phyloP scores from a whole-genome alignment of 2,797 vertebrate genomes.

The Micropoecilia bifurca region DNA sequence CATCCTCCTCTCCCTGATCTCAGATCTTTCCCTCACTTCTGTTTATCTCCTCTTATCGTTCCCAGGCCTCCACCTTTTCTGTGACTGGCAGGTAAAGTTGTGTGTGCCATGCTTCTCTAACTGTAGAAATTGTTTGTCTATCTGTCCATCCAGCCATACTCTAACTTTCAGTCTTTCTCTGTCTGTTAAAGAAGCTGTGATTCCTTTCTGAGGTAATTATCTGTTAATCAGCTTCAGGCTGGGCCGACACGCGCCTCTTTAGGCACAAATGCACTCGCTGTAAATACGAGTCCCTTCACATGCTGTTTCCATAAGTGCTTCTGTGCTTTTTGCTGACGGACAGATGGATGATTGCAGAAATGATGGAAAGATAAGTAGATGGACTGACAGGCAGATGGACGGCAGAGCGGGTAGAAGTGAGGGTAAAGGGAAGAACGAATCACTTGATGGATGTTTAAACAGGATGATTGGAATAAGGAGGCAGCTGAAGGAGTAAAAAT shows the following conservation, averaged over 20 bases:
- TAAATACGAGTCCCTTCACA: slow-evolving; percentile 8
- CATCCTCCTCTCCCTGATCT: slow-evolving; percentile 34
- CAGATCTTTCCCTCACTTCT: slow-evolving; percentile 7
- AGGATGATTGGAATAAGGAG: slow-evolving; percentile 3
- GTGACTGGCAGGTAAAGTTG: slow-evolving; percentile 33
- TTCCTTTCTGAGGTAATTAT: slow-evolving; percentile 82
- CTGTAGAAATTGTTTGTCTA: slow-evolving; percentile 28
- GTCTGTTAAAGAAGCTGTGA: slow-evolving; percentile 24
- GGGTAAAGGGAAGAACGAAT: slow-evolving; percentile 2
- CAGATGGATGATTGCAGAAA: slow-evolving; percentile 24
- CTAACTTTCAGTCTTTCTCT: slow-evolving; percentile 18
- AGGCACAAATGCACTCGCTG: not conserved
- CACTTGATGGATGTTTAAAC: slow-evolving; percentile 13
- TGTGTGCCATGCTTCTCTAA: slow-evolving; percentile 5
- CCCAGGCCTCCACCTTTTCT: not conserved
- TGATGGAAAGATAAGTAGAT: slow-evolving; percentile 18
- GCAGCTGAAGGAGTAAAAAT: not conserved
- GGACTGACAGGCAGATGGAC: slow-evolving; percentile 7
- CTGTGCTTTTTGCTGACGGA: slow-evolving; percentile 17
- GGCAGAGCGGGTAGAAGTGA: not conserved
- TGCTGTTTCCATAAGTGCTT: not conserved
- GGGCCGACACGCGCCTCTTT: not conserved
- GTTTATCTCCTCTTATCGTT: slow-evolving; percentile 6
- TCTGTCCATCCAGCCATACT: slow-evolving; percentile 24
- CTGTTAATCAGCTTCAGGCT: slow-evolving; percentile 89